Evolutionary conservation across 2,797 vertebrate genomes (phyloP).

Genomic region (Crenuchus spilurus): DNA sequence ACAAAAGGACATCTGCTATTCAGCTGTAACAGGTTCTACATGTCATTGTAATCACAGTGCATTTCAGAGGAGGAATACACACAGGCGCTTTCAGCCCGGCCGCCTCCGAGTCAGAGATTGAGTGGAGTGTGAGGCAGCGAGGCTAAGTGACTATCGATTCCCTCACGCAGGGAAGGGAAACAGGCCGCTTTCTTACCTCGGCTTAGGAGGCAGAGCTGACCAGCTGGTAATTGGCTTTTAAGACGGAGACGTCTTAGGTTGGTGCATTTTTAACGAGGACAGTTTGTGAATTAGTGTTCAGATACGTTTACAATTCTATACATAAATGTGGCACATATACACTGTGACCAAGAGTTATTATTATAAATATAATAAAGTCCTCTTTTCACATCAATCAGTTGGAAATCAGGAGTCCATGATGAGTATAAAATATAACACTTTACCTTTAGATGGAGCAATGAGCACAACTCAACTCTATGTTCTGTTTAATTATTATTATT

Average conservation of each 20-base stretch:
- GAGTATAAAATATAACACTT: too few relatives aligned
- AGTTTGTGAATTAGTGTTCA: conserved; percentile 4
- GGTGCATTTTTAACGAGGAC: conserved; percentile 57
- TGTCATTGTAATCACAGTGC: not conserved
- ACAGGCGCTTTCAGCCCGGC: conserved; percentile 6
- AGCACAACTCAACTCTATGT: too few relatives aligned
- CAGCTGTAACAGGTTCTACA: not conserved
- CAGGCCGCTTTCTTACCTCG: conserved; percentile 36
- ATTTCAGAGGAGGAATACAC: not conserved
- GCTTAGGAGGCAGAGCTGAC: conserved; percentile 36
- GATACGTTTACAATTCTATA: not conserved
- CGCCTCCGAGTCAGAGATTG: conserved; percentile 5
- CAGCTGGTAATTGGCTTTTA: conserved; percentile 63
- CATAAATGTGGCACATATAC: conserved; percentile 7
- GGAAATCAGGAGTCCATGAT: too few relatives aligned
- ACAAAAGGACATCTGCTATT: not conserved
- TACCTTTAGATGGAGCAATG: too few relatives aligned
- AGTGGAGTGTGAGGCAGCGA: conserved; percentile 42
- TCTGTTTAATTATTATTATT: too few relatives aligned
- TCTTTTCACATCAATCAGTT: too few relatives aligned
- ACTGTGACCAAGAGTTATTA: too few relatives aligned
- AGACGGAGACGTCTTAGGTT: conserved; percentile 51
- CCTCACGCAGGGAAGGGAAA: conserved; percentile 41
- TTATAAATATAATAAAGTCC: too few relatives aligned
- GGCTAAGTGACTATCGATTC: conserved; percentile 61